phyloP scores from a whole-genome alignment of 2,888 invertebrate species.

The Xylota sylvarum region DNA sequence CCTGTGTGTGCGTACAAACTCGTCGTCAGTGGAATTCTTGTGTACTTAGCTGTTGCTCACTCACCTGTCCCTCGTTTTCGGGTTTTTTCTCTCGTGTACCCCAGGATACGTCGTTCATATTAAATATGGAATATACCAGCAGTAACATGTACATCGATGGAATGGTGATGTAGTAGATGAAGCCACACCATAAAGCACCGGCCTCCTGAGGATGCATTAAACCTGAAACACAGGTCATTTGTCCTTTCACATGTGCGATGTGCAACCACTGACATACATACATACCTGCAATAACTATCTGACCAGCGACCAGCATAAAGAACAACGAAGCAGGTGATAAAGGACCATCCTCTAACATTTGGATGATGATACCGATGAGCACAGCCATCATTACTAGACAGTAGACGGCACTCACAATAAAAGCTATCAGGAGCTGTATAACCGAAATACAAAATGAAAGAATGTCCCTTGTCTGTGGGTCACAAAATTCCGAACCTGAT shows the following conservation, averaged over 20 bases:
- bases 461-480: background rate
- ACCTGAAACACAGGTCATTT: constrained; percentile 83
- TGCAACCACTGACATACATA: constrained; percentile 84
- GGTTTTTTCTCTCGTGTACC: constrained; percentile 93
- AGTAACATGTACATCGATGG: constrained; percentile 98
- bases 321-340: constrained; percentile 94
- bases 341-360: constrained; percentile 92
- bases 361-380: constrained; percentile 91
- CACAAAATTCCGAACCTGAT: constrained; percentile 86
- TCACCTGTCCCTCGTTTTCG: constrained; percentile 76
- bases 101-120: constrained; percentile 97
- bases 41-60: background rate
- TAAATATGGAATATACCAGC: constrained; percentile 96
- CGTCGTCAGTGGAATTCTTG: background rate
- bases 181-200: constrained; percentile 89
- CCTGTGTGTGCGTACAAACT: constrained; percentile 2
- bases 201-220: constrained; percentile 93
- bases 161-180: constrained; percentile 95
- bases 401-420: constrained; percentile 91
- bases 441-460: background rate
- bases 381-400: constrained; percentile 95
- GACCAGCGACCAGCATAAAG: constrained; percentile 90
- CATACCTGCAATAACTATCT: constrained; percentile 88
- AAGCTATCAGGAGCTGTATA: constrained; percentile 90
- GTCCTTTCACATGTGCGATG: background rate